Base-by-base conservation (phyloP, 2,797 vertebrate species). In the Bufotes viridis region DNA sequence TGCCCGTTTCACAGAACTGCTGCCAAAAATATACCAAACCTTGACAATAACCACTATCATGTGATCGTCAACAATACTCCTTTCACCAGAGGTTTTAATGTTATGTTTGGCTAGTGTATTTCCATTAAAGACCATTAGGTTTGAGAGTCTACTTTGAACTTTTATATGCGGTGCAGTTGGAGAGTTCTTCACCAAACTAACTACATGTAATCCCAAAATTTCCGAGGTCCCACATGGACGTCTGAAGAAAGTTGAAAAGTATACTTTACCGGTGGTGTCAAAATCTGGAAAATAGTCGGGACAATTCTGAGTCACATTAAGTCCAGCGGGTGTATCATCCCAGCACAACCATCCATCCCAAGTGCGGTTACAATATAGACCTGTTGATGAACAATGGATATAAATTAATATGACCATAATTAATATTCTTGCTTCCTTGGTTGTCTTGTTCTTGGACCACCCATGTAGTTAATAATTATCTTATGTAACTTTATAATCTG, bases 311-410 rank as follows among this genome's bases (percentile, higher is more conserved):
- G 93, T 93, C 5, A 94, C 92, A 34, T 94, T 90, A 0, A 92
- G 96, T 84, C 97, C 97, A 1, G 95, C 97, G 0, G 96, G 96
- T 0, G 98, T 97, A 69, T 99, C 98, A 0, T 97, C 97, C 98
- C 98, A 99, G 92, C 98, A 99, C 74, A 99, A 87, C 98, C 98
- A 99, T 61, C 98, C 98, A 0, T 99, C 98, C 98, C 98, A 99
- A 0, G 97, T 99, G 1, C 98, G 95, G 90, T 95, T 97, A 94
- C 98, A 99, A 89, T 94, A 96, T 0, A 87, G 90, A 81, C 96
- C 98, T 99, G 90, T 69, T 10, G 34, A 83, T 24, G 7, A 7
- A 49, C 26, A 49, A 75, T 42, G 1, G 5, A 80, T 61, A 80
- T 1, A 49, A 34, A 20, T 74, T 22, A 74, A 70, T 18, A 34